Evolutionary conservation across 2,113 vertebrate species (phyloP).

Genomic region (Chamaea fasciata): DNA sequence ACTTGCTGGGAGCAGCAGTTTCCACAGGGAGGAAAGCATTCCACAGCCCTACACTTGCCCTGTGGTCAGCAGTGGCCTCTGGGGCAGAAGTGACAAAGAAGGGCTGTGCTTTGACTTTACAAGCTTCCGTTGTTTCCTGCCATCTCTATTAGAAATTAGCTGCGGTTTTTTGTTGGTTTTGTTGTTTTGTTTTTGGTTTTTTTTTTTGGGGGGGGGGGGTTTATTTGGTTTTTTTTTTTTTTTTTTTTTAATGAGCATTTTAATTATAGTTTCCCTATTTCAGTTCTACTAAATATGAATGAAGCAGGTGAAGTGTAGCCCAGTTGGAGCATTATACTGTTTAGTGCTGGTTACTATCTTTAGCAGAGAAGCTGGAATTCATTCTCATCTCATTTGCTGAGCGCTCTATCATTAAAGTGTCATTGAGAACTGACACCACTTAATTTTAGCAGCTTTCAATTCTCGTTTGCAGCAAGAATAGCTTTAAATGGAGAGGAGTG

Average conservation of each 20-base stretch:
- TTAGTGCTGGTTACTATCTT: conserved; percentile 80
- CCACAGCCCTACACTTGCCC: background rate
- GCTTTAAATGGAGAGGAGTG: conserved; percentile 78
- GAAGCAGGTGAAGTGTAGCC: conserved; percentile 66
- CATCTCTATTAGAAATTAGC: background rate
- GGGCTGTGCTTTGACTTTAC: conserved; percentile 2
- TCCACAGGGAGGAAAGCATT: background rate
- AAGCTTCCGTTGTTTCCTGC: conserved; percentile 12
- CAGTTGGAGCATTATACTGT: conserved; percentile 34
- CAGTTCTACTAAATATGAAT: conserved; percentile 66
- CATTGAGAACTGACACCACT: conserved; percentile 98
- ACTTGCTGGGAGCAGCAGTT: background rate
- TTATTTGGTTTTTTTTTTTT: conserved; percentile 47
- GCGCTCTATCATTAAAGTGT: conserved; percentile 97
- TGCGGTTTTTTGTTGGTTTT: conserved; percentile 18
- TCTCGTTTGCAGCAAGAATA: conserved; percentile 80
- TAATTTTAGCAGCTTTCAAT: conserved; percentile 97
- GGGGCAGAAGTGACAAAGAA: background rate
- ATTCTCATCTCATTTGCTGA: conserved; percentile 88
- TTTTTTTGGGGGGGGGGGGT: too few species aligned
- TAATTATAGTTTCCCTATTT: conserved; percentile 60
- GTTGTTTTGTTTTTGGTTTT: conserved; percentile 52
- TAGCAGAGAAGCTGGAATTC: conserved; percentile 89
- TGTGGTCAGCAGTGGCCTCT: background rate
- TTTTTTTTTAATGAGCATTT: conserved; percentile 41